Percentiles rank a stretch among this genome's conserved stretches.
Evolutionary conservation across 2,113 vertebrate genomes (phyloP).

Genomic region (Halcyon malimbica): DNA sequence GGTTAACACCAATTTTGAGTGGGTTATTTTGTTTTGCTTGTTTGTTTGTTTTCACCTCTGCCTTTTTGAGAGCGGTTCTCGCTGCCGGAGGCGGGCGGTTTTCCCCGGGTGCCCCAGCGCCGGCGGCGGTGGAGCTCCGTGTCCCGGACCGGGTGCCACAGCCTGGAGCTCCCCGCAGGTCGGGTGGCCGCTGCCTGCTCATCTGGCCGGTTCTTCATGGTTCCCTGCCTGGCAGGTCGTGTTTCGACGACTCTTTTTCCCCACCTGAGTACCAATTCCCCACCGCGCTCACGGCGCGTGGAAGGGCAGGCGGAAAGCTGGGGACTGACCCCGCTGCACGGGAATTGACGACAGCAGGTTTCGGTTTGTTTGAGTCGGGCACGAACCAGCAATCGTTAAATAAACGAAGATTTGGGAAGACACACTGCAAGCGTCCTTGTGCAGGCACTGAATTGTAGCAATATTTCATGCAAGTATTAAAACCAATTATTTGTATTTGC

Average conservation of each 20-base stretch:
- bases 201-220: accelerated
- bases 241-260: accelerated
- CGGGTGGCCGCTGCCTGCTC: not conserved
- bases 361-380: not conserved
- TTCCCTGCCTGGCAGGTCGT: not conserved
- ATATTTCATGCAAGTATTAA: not conserved
- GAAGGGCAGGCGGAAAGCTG: accelerated
- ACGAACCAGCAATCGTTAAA: not conserved
- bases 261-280: too few species aligned
- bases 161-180: too few species aligned
- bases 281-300: not conserved
- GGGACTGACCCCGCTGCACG: accelerated
- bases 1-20: accelerated
- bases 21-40: too few species aligned
- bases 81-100: not conserved
- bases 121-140: not conserved
- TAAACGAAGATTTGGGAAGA: not conserved
- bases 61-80: not conserved
- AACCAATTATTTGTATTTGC: not conserved
- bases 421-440: accelerated
- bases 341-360: accelerated
- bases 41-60: not conserved
- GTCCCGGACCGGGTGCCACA: not conserved
- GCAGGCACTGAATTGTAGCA: not conserved
- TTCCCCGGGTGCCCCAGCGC: not conserved